These are phyloP conservation scores for Iphiclides podalirius DNA, from an alignment of 2,888 invertebrate species.

Conservation along the genomic window DNA sequence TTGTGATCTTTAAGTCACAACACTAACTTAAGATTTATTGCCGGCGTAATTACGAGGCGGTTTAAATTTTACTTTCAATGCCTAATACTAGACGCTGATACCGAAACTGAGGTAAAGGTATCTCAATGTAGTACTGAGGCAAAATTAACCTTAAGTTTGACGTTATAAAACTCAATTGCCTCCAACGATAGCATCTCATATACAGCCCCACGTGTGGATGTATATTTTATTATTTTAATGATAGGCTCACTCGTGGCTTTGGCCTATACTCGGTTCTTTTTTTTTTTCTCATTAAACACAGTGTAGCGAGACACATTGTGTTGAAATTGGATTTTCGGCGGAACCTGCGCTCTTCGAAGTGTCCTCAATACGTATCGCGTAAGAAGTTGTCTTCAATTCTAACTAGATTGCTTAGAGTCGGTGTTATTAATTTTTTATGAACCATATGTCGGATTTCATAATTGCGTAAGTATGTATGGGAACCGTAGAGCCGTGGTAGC, in stretches of 20 bases:
- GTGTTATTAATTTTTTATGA: no score
- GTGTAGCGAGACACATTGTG: no score
- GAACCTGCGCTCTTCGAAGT: no score
- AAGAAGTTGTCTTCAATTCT: no score
- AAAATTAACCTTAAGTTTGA: background rate
- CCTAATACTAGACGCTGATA: slow-evolving; percentile 34
- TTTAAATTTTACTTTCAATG: slow-evolving; percentile 20
- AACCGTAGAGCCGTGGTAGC: no score
- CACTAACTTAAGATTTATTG: slow-evolving; percentile 15
- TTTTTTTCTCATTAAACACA: background rate
- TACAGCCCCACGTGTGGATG: slow-evolving; percentile 10
- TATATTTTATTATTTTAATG: slow-evolving; percentile 22
- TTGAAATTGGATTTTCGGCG: no score
- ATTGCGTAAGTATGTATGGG: no score
- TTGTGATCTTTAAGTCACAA: no score
- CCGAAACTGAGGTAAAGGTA: slow-evolving; percentile 35
- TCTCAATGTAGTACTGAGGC: no score
- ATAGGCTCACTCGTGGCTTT: slow-evolving; percentile 20
- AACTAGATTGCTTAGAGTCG: no score
- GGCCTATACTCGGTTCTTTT: slow-evolving; percentile 1
- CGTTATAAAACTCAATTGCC: background rate
- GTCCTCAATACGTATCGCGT: no score
- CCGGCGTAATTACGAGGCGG: slow-evolving; percentile 19
- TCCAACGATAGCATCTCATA: background rate
- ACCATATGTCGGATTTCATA: no score